These are phyloP conservation scores for Miniopterus natalensis DNA, from an alignment of 2,113 vertebrate species.

Conservation along the genomic window DNA sequence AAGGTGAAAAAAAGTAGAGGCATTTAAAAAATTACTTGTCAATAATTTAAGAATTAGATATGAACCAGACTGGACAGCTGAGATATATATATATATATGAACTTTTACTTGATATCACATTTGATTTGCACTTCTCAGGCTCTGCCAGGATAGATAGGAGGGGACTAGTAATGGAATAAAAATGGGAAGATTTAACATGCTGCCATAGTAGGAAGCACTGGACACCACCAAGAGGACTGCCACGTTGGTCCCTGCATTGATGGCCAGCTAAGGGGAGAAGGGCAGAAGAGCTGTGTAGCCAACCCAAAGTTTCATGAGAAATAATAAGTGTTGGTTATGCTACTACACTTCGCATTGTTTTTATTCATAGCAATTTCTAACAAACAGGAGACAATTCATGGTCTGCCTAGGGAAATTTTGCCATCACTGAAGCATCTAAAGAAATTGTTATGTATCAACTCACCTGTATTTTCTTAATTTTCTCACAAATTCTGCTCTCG, in stretches of 20 bases:
- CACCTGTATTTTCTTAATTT: neutral
- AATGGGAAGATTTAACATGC: neutral
- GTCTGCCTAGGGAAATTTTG: neutral
- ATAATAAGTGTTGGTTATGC: neutral
- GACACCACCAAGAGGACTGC: too few relatives aligned
- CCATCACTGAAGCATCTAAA: neutral
- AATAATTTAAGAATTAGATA: neutral
- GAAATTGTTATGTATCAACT: neutral
- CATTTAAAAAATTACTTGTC: conserved; percentile 3
- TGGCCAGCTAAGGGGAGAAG: neutral
- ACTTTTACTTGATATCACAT: neutral
- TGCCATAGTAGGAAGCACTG: neutral
- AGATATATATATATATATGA: neutral
- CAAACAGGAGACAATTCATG: neutral
- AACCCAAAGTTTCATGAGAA: neutral
- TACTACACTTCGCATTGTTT: neutral
- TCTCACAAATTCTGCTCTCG: neutral
- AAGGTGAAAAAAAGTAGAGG: neutral
- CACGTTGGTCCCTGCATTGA: neutral
- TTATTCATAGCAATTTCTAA: neutral
- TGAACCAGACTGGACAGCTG: neutral
- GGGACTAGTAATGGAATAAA: neutral
- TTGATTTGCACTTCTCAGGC: neutral
- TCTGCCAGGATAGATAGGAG: neutral
- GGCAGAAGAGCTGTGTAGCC: neutral